Conservation (phyloP, 2,888 invertebrate species). For the Tenthredo amoena region DNA sequence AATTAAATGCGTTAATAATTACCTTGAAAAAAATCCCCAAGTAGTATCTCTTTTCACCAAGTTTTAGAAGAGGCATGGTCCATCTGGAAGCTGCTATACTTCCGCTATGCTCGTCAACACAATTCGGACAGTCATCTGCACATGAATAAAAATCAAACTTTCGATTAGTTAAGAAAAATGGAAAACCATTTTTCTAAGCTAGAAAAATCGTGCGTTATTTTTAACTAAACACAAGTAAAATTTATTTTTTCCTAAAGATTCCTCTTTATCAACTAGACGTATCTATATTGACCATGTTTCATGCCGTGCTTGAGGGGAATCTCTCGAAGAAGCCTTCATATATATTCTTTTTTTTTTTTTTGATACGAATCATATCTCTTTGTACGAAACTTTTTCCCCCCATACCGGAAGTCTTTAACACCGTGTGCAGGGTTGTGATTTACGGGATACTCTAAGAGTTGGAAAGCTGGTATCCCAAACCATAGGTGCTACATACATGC, state of each 20-base stretch:
- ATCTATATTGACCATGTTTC: slow-evolving; percentile 10
- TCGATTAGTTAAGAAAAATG: slow-evolving; percentile 54
- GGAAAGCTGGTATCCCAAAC: background rate
- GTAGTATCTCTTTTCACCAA: slow-evolving; percentile 94
- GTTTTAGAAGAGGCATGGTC: slow-evolving; percentile 94
- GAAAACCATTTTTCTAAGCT: slow-evolving; percentile 53
- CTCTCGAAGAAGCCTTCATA: background rate
- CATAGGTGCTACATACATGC: too few relatives aligned
- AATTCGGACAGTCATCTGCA: slow-evolving; percentile 89
- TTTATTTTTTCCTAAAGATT: background rate
- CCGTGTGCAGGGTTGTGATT: background rate
- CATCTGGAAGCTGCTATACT: slow-evolving; percentile 86
- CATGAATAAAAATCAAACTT: slow-evolving; percentile 57
- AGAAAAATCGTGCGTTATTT: background rate
- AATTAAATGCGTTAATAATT: slow-evolving; percentile 69
- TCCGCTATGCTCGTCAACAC: slow-evolving; percentile 84
- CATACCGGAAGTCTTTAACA: slow-evolving; percentile 13
- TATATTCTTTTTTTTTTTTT: background rate
- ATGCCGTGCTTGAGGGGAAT: background rate
- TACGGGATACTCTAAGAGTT: slow-evolving; percentile 4
- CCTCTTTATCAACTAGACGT: slow-evolving; percentile 15
- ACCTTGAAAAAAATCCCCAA: slow-evolving; percentile 97
- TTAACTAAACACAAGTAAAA: background rate
- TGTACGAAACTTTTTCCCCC: background rate
- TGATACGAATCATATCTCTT: slow-evolving; percentile 4